Evolutionary conservation across 2,888 invertebrate species (phyloP).

Genomic region (Adineta ricciae): DNA sequence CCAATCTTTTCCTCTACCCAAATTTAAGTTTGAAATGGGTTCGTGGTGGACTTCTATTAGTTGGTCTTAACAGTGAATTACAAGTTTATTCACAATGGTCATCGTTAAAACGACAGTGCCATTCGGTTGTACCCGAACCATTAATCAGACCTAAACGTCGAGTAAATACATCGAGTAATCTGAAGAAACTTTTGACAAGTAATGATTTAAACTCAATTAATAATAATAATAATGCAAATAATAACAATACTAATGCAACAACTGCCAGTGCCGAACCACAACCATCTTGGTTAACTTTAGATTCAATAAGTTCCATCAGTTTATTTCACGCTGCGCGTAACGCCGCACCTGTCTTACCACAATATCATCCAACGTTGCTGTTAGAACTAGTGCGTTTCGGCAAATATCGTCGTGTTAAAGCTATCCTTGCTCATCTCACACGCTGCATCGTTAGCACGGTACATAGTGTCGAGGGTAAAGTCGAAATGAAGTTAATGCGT

Average conservation of each 20-base stretch:
- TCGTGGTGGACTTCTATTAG: slow-evolving; percentile 87
- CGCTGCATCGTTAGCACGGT: slow-evolving; percentile 54
- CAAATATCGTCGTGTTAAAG: slow-evolving; percentile 87
- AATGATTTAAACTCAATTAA: background rate
- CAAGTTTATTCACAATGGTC: slow-evolving; percentile 95
- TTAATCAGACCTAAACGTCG: slow-evolving; percentile 6
- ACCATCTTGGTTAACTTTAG: slow-evolving; percentile 23
- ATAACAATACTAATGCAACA: background rate
- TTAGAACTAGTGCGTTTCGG: slow-evolving; percentile 97
- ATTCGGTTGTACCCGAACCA: background rate
- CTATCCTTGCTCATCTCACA: slow-evolving; percentile 88
- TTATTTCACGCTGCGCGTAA: slow-evolving; percentile 20
- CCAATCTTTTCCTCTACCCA: slow-evolving; percentile 61
- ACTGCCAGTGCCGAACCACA: background rate
- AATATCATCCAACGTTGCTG: slow-evolving; percentile 95
- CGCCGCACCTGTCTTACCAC: slow-evolving; percentile 46
- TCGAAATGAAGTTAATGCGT: slow-evolving; percentile 17
- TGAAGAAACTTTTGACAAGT: background rate
- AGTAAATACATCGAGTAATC: background rate
- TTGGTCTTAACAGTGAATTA: slow-evolving; percentile 99
- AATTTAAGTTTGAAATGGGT: slow-evolving; percentile 99
- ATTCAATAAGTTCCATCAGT: slow-evolving; percentile 22
- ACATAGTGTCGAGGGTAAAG: slow-evolving; percentile 22
- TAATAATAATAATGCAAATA: too few relatives aligned
- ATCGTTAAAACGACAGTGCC: slow-evolving; percentile 1